Evolutionary conservation across 2,113 vertebrate genomes (phyloP), one percentile per base, ranked within the genome.

Genomic region (Chaetodon trifascialis): DNA sequence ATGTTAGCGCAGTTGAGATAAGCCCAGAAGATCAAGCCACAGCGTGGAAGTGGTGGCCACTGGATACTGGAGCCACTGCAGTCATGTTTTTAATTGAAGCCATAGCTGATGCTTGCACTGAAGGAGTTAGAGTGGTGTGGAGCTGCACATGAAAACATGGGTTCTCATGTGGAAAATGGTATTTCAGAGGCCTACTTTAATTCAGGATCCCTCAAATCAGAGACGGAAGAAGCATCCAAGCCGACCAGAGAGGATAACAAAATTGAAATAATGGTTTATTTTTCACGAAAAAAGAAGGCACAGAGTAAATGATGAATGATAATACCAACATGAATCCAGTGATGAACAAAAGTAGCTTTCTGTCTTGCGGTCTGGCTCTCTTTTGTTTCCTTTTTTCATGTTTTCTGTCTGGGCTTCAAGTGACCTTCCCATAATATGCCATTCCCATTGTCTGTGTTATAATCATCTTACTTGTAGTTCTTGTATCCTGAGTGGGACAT

Each of bases 371-470:
- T 71, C 11, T 55, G 16, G 19, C 38, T 68, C 17, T 76, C 34
- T 42, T 42, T 55, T 47, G 46, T 67, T 62, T 67, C 58, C 34
- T 51, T 66, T 38, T n/a, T 25, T 25, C 15, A 46, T 10, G 15
- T 75, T 54, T 77, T 17, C 49, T 76, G 25, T 49, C 38, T 14
- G 4, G 38, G 30, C 30, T 30, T 30, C 30, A 30, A 60, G 11
- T 44, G 46, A 49, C 62, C 25, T 66, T 76, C 15, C 11, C 30
- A 6, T 58, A 15, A 67, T 62, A 17, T 36, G 34, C 16, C 42
- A 67, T 72, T 79, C 68, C 52, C 34, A 46, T 73, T 58, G 62
- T 64, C 40, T 76, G 69, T 51, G 9, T 84, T 46, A n/a, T 76
- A 76, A 82, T 63, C 54, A 73, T 40, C 65, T 56, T 44, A 84